A percentile compares a stretch with the other conserved stretches of the same genome.
phyloP scores from a whole-genome alignment of 1,140 invertebrate species.

The Diuraphis noxia region DNA sequence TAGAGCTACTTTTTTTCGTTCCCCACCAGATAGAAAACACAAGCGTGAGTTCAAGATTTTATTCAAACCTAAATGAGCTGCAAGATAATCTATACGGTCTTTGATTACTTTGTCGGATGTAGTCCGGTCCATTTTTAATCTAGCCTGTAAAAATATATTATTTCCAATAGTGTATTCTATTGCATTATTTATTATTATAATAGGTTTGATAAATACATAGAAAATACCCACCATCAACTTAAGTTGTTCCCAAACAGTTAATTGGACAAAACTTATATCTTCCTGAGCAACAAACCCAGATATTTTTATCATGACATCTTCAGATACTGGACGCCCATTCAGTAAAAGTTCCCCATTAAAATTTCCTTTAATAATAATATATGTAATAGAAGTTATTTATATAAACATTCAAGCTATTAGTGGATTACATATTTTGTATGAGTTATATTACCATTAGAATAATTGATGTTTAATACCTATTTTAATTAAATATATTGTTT shows the following conservation, averaged over 20 bases:
- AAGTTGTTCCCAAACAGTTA: constrained; percentile 74
- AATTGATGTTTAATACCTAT: neutral
- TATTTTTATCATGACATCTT: constrained; percentile 68
- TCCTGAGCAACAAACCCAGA: constrained; percentile 76
- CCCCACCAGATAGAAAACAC: constrained; percentile 80
- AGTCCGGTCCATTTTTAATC: constrained; percentile 54
- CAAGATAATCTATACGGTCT: constrained; percentile 59
- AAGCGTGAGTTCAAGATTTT: constrained; percentile 81
- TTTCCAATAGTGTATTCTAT: neutral
- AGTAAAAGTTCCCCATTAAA: constrained; percentile 69
- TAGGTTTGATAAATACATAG: neutral
- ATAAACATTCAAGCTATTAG: neutral
- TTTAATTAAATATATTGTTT: neutral
- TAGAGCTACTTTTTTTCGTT: constrained; percentile 81
- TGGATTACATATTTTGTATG: neutral
- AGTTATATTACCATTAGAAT: neutral
- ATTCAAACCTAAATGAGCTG: constrained; percentile 74
- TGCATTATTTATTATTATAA: neutral
- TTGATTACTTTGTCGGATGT: constrained; percentile 56
- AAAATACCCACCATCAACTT: constrained; percentile 69
- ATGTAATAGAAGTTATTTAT: neutral
- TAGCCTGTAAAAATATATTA: constrained; percentile 46
- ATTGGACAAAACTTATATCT: constrained; percentile 69
- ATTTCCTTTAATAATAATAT: constrained; percentile 59
- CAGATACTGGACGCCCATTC: constrained; percentile 68